Evolutionary conservation across 2,797 vertebrate species (phyloP), one percentile per base, ranked within the genome.

Genomic region (Podargus strigoides): DNA sequence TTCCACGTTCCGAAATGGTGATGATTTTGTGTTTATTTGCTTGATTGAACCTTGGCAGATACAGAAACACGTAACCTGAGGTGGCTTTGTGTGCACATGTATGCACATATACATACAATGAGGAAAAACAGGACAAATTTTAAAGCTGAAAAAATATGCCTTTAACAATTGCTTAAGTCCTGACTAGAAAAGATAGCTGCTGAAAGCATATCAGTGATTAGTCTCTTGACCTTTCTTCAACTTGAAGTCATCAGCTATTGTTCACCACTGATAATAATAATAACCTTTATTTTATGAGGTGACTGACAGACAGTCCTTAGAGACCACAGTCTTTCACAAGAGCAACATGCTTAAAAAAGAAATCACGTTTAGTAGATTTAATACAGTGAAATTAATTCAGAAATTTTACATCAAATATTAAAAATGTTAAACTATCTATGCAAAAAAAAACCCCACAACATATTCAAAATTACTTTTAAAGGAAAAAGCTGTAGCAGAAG

Each of bases 271-370:
- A 89, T 95, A 96, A 95, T 86, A 94, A 84, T 85, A 95, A 95
- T 89, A 96, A 95, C 81, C 83, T 94, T 96, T 96, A 92, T 96
- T 97, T 97, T 96, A 91, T 84, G 80, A 84, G 44, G 68, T 93
- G 90, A 94, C 66, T 96, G 95, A 92, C 78, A 95, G 79, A 88
- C 30, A 92, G 70, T 82, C 85, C 72, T 85, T 83, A 67, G 74
- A 90, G 85, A 89, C 83, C 32, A 41, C 2, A 3, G 70, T 49
- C 91, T 95, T 94, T 91, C 85, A 90, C 52, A 70, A 87, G 42
- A 95, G 49, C 42, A 92, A 83, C 10, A 32, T 39, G n/a, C 64
- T 93, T 95, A 47, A 89, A 87, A 95, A 89, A 67, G 36, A 74
- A 92, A 47, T 77, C 22, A 50, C 78, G 85, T 86, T 91, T 93